phyloP scores from a whole-genome alignment of 2,113 vertebrate species.

The Chaetura pelagica region DNA sequence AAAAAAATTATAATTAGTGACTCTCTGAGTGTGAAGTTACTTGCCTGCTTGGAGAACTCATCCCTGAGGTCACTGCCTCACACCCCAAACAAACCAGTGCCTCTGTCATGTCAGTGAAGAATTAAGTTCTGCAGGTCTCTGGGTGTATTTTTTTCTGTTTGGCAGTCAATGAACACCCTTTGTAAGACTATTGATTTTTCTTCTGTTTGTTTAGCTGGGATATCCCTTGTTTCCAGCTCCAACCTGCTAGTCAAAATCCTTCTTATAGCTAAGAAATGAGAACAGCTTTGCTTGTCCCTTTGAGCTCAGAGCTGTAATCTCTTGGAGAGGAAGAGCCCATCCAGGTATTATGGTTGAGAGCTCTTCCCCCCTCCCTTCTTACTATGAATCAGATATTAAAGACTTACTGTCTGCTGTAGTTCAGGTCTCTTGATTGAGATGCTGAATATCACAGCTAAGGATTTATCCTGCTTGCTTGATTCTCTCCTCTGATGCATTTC shows the following conservation, averaged over 20 bases:
- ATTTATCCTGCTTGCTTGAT: neutral
- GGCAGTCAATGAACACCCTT: neutral
- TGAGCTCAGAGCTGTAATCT: neutral
- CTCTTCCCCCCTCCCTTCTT: neutral
- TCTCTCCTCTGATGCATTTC: neutral
- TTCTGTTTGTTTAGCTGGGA: neutral
- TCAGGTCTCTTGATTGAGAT: neutral
- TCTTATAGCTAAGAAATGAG: neutral
- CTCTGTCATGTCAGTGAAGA: neutral
- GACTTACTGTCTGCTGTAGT: neutral
- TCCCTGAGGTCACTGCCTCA: neutral
- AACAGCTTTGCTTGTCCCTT: neutral
- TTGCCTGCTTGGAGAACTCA: neutral
- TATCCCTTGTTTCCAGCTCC: neutral
- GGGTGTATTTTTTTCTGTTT: neutral
- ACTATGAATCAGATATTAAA: neutral
- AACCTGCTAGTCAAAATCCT: neutral
- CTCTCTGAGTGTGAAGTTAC: neutral
- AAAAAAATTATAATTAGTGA: neutral
- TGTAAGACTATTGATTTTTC: neutral
- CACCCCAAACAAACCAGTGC: neutral
- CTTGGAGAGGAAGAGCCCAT: neutral
- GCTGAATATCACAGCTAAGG: neutral
- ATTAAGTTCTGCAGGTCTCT: neutral
- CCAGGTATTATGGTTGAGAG: neutral